These are phyloP conservation scores for Yponomeuta evonymella DNA, from an alignment of 2,888 invertebrate species.

Conservation along the genomic window DNA sequence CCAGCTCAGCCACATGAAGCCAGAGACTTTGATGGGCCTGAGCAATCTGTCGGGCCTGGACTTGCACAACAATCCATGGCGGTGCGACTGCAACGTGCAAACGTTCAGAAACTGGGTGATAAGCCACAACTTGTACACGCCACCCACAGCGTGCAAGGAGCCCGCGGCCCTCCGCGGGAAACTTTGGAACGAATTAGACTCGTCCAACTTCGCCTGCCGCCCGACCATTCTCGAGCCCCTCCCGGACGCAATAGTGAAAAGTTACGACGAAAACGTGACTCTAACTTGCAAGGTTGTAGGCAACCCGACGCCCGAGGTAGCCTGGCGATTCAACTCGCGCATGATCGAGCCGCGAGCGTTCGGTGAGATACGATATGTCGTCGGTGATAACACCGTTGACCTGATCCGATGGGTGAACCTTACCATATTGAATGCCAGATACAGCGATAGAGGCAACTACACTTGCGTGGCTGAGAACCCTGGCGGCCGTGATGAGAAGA, in stretches of 20 bases:
- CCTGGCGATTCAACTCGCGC: slow-evolving; percentile 82
- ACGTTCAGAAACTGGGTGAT: slow-evolving; percentile 86
- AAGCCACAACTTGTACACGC: slow-evolving; percentile 83
- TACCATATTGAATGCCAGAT: slow-evolving; percentile 78
- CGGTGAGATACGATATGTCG: slow-evolving; percentile 67
- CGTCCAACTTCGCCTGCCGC: slow-evolving; percentile 88
- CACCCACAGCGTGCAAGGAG: slow-evolving; percentile 83
- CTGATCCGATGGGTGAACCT: slow-evolving; percentile 80
- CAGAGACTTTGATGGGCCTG: slow-evolving; percentile 81
- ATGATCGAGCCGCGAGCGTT: slow-evolving; percentile 72
- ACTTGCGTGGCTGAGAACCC: slow-evolving; percentile 88
- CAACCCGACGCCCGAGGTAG: slow-evolving; percentile 84
- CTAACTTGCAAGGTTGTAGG: slow-evolving; percentile 85
- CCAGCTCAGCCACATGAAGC: slow-evolving; percentile 80
- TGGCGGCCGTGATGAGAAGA: slow-evolving; percentile 86
- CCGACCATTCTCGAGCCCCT: slow-evolving; percentile 84
- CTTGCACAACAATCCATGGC: slow-evolving; percentile 90
- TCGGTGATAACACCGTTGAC: slow-evolving; percentile 64
- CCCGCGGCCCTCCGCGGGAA: slow-evolving; percentile 81
- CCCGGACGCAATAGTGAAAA: slow-evolving; percentile 77
- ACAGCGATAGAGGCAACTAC: slow-evolving; percentile 83
- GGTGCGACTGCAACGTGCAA: slow-evolving; percentile 90
- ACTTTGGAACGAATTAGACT: slow-evolving; percentile 84
- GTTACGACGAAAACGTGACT: slow-evolving; percentile 82
- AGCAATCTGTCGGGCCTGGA: slow-evolving; percentile 83